phyloP scores from a whole-genome alignment of 2,797 vertebrate genomes.

The Spinus pinus region DNA sequence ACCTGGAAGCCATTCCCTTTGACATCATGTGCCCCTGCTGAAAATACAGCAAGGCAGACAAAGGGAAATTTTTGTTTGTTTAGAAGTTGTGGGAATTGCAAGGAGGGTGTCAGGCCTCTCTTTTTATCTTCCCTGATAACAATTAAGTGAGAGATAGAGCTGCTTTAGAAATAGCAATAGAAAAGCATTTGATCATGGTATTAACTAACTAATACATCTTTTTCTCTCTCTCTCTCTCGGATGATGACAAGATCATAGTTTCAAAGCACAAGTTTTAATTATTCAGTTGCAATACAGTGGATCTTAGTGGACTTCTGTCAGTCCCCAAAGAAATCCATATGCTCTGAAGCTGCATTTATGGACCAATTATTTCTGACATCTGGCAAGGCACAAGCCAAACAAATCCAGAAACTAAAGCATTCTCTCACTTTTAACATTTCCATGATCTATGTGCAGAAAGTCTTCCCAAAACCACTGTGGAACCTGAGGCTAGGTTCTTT shows the following conservation, averaged over 20 bases:
- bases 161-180: conserved; percentile 1
- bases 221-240: background rate
- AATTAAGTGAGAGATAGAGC: background rate
- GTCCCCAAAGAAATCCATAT: background rate
- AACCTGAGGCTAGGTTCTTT: background rate
- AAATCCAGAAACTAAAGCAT: background rate
- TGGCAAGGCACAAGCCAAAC: background rate
- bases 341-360: background rate
- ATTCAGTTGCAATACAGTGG: background rate
- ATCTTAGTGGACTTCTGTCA: background rate
- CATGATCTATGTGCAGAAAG: too few species aligned
- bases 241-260: background rate
- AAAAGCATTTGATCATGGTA: conserved; percentile 28
- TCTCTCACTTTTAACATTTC: background rate
- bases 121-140: background rate
- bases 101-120: background rate
- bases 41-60: background rate
- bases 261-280: conserved; percentile 30
- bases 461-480: background rate
- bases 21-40: background rate
- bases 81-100: background rate
- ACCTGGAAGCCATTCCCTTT: background rate
- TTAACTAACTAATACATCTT: background rate
- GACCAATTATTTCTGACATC: background rate
- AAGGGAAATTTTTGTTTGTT: background rate